Evolutionary conservation across 1,140 invertebrate genomes (phyloP).

Genomic region (Anastrepha obliqua): DNA sequence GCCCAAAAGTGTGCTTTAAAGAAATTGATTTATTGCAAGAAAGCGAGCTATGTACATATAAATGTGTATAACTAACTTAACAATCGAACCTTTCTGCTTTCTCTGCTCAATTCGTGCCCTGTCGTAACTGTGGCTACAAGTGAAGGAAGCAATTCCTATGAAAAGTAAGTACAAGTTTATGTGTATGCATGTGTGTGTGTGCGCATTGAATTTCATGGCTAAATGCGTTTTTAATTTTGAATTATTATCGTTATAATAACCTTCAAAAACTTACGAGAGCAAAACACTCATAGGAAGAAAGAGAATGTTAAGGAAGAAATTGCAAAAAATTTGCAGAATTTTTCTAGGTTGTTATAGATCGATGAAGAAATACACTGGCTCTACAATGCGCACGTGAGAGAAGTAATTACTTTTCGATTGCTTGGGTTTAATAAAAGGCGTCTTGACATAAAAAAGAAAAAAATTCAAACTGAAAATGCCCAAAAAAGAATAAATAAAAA

Average conservation of each 20-base stretch:
- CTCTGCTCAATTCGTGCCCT: too few species aligned
- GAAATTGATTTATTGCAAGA: conserved; percentile 12
- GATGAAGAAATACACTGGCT: neutral
- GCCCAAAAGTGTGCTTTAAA: conserved; percentile 38
- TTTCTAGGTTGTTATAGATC: neutral
- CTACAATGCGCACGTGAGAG: neutral
- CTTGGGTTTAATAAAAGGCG: neutral
- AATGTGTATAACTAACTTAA: too few species aligned
- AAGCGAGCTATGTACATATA: neutral
- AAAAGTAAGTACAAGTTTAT: neutral
- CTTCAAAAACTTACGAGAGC: neutral
- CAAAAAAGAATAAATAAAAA: neutral
- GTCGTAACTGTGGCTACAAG: neutral
- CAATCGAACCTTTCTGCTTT: too few species aligned
- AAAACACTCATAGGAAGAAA: neutral
- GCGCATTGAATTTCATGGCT: conserved; percentile 2
- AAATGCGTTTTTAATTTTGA: conserved; percentile 42
- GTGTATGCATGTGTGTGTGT: neutral
- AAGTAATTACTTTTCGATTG: neutral
- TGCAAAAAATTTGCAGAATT: neutral
- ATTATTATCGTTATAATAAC: conserved; percentile 38
- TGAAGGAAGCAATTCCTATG: neutral
- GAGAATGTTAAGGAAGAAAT: conserved; percentile 2
- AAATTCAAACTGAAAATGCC: neutral
- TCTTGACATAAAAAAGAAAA: neutral